Evolutionary conservation across 2,797 vertebrate species (phyloP).

Genomic region (Rhadinocentrus ornatus): DNA sequence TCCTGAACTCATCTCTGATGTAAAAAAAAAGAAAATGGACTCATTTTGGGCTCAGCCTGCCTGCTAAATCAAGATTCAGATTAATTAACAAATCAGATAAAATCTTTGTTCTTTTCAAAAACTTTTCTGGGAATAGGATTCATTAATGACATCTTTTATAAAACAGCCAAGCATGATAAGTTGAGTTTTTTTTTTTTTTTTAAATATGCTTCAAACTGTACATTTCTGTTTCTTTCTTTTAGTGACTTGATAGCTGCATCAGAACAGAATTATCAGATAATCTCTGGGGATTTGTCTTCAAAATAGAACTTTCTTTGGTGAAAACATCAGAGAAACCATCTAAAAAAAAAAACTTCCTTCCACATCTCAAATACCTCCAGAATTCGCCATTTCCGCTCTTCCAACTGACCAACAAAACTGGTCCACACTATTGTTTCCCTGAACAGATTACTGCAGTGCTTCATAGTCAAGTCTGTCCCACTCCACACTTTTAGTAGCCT

Average conservation of each 20-base stretch:
- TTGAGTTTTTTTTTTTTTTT: neutral
- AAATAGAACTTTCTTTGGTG: constrained; percentile 41
- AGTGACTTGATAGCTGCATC: constrained; percentile 18
- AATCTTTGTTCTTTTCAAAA: too few relatives aligned
- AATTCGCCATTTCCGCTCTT: constrained; percentile 55
- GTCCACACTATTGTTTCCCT: constrained; percentile 54
- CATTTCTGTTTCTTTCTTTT: constrained; percentile 33
- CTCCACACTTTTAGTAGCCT: constrained; percentile 45
- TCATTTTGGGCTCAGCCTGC: too few relatives aligned
- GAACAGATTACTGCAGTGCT: constrained; percentile 50
- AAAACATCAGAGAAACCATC: constrained; percentile 48
- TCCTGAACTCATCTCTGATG: too few relatives aligned
- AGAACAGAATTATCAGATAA: constrained; percentile 34
- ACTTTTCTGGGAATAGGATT: too few relatives aligned
- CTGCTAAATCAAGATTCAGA: too few relatives aligned
- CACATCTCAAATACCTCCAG: constrained; percentile 62
- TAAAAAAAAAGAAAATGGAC: too few relatives aligned
- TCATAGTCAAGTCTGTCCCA: constrained; percentile 34
- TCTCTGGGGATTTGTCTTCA: constrained; percentile 40
- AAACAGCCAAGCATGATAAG: too few relatives aligned
- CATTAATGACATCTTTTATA: too few relatives aligned
- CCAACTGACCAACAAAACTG: constrained; percentile 72
- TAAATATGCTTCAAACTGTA: neutral
- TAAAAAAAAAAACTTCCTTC: constrained; percentile 36
- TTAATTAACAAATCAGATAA: too few relatives aligned